phyloP scores from a whole-genome alignment of 2,113 vertebrate species.

The Odobenus rosmarus region DNA sequence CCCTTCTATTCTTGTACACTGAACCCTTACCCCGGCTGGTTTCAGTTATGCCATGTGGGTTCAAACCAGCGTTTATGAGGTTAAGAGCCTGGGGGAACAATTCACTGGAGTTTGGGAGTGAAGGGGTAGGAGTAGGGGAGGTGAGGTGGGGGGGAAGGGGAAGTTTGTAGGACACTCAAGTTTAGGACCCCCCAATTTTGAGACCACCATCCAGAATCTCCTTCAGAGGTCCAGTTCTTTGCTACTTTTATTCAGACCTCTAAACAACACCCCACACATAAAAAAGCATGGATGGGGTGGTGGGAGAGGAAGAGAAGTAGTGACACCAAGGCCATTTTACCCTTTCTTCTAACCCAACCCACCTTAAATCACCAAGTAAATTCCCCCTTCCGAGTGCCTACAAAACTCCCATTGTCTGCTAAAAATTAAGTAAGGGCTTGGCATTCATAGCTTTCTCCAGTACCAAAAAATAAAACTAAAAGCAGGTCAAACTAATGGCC shows the following conservation, averaged over 20 bases:
- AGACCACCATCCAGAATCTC: slow-evolving; percentile 67
- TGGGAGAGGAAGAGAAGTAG: not conserved
- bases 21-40: slow-evolving; percentile 61
- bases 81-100: slow-evolving; percentile 57
- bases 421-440: slow-evolving; percentile 70
- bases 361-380: slow-evolving; percentile 50
- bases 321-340: slow-evolving; percentile 43
- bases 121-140: slow-evolving; percentile 77
- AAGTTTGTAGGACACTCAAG: slow-evolving; percentile 83
- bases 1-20: slow-evolving; percentile 46
- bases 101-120: slow-evolving; percentile 73
- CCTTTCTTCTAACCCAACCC: slow-evolving; percentile 65
- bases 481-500: slow-evolving; percentile 72
- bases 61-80: slow-evolving; percentile 70
- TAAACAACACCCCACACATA: slow-evolving; percentile 46
- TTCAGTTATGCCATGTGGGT: slow-evolving; percentile 58
- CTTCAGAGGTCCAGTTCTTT: slow-evolving; percentile 61
- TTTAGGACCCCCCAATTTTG: slow-evolving; percentile 60
- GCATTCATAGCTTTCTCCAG: slow-evolving; percentile 75
- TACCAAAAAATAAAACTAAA: slow-evolving; percentile 71
- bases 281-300: slow-evolving; percentile 38
- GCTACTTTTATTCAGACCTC: slow-evolving; percentile 63
- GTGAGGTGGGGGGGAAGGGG: slow-evolving; percentile 71
- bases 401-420: slow-evolving; percentile 79
- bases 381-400: slow-evolving; percentile 76